phyloP scores from a whole-genome alignment of 2,113 vertebrate species.

The Equus przewalskii region DNA sequence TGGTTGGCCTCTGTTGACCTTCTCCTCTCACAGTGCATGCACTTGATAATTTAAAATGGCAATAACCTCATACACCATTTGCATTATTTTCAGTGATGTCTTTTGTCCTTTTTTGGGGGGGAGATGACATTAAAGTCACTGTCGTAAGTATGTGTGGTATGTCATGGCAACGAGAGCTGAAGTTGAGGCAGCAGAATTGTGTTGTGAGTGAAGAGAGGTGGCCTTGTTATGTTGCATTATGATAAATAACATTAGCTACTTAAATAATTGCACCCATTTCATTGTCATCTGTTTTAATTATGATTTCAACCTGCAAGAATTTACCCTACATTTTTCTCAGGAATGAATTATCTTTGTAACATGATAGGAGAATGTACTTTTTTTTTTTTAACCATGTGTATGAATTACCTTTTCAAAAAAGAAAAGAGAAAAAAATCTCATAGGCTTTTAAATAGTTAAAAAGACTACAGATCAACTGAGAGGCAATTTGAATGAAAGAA shows the following conservation, averaged over 20 bases:
- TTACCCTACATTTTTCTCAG: background rate
- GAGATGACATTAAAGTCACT: background rate
- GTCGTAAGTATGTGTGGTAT: background rate
- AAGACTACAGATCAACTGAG: background rate
- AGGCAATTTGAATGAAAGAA: slow-evolving; percentile 5
- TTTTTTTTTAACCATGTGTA: background rate
- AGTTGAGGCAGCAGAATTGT: background rate
- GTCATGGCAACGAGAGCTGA: background rate
- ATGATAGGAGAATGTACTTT: background rate
- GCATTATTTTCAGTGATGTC: background rate
- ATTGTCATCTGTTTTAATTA: background rate
- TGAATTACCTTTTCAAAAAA: background rate
- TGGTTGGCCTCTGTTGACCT: background rate
- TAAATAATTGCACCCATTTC: background rate
- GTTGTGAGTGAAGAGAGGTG: background rate
- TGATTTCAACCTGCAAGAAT: background rate
- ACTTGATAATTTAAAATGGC: slow-evolving; percentile 12
- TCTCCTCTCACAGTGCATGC: background rate
- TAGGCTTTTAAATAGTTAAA: background rate
- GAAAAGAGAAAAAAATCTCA: background rate
- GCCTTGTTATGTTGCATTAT: too few species aligned
- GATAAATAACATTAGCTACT: background rate
- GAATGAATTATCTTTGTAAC: slow-evolving; percentile 27
- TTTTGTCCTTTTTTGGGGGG: background rate
- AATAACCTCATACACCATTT: background rate